Evolutionary conservation across 1,140 invertebrate genomes (phyloP).

Genomic region (Papilio machaon): DNA sequence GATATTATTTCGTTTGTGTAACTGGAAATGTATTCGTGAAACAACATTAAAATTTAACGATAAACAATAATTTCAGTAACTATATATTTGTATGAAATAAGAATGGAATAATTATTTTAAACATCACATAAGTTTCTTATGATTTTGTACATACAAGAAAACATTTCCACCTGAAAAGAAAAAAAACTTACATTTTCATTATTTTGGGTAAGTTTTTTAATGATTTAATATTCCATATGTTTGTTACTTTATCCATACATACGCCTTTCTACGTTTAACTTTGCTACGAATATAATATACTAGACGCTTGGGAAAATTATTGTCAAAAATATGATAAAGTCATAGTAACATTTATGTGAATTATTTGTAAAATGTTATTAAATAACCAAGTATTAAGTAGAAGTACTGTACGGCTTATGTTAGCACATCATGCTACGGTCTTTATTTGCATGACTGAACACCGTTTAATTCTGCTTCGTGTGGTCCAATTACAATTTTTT

Average conservation of each 20-base stretch:
- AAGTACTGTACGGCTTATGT: conserved; percentile 51
- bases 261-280: background rate
- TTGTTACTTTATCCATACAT: background rate
- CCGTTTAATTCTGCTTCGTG: conserved; percentile 51
- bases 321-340: conserved; percentile 11
- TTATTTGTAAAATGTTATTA: conserved; percentile 36
- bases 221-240: background rate
- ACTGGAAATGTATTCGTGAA: background rate
- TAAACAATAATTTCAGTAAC: background rate
- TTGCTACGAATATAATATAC: background rate
- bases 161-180: too few relatives aligned
- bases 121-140: too few relatives aligned
- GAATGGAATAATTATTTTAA: too few relatives aligned
- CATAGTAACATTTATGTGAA: conserved; percentile 8
- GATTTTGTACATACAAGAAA: too few relatives aligned
- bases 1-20: conserved; percentile 29
- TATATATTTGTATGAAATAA: background rate
- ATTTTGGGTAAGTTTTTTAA: too few relatives aligned
- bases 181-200: too few relatives aligned
- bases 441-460: conserved; percentile 57
- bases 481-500: conserved; percentile 44
- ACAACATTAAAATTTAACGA: background rate
- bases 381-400: conserved; percentile 33
- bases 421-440: conserved; percentile 53
- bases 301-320: background rate